Conservation (phyloP, 2,113 vertebrate species). For the Equus przewalskii region DNA sequence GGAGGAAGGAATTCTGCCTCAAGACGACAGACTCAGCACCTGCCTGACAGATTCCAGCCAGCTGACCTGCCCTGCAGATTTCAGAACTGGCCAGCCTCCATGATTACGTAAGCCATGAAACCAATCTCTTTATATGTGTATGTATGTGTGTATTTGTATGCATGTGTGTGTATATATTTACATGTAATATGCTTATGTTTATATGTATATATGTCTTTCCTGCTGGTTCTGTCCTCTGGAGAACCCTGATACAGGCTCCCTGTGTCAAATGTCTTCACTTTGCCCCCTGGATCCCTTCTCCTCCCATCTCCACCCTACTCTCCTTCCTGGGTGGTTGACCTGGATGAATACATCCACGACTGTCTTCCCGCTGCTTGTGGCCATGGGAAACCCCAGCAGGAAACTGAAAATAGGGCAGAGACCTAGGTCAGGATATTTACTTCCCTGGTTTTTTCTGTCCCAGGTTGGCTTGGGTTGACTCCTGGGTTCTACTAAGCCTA, state of each 20-base stretch:
- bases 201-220: neutral
- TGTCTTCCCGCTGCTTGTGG: neutral
- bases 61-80: neutral
- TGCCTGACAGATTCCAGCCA: neutral
- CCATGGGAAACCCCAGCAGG: neutral
- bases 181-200: neutral
- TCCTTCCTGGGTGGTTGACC: neutral
- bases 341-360: neutral
- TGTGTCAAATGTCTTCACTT: neutral
- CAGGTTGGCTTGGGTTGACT: neutral
- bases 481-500: neutral
- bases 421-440: neutral
- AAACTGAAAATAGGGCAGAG: neutral
- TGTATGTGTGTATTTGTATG: neutral
- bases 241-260: neutral
- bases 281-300: neutral
- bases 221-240: neutral
- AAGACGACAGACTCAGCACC: neutral
- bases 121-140: neutral
- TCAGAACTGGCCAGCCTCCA: neutral
- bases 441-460: neutral
- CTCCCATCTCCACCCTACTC: neutral
- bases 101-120: neutral
- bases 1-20: neutral
- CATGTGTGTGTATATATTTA: accelerated